Evolutionary conservation across 1,140 invertebrate genomes (phyloP), one percentile per base, ranked within the genome.

Genomic region (Eupeodes corollae): DNA sequence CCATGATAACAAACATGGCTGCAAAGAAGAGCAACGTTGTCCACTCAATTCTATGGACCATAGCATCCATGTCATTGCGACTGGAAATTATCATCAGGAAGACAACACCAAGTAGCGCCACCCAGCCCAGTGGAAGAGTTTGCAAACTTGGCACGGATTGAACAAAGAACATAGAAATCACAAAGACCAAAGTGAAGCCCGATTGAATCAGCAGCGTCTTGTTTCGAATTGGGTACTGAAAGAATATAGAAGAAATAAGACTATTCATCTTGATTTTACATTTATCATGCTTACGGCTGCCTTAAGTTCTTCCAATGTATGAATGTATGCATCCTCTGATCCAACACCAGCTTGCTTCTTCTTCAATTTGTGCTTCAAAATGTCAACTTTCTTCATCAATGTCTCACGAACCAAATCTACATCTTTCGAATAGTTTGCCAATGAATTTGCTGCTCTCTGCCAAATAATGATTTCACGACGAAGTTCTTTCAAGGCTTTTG

Each of bases 1-100:
- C 84, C 84, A 89, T 88, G 30, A 88, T 73, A n/a, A 87, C 78
- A 52, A 89, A 88, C 14, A 89, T 70, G 5, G 83, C 78, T 2
- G 83, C 82, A 55, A 89, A 88, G 61, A 88, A 89, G 31, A 88
- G 67, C 2, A 89, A 63, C 0, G 86, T 88, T 1, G 79, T 79
- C 86, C 86, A 88, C 67, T 89, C 86, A 1, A 89, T 80, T 52
- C 82, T 73, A 13, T 79, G 74, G 50, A 88, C 72, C 32, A 88
- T 67, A 33, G 76, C 76, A 53, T 88, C 85, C 33, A 88, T 64
- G 53, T 88, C 81, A 34, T 79, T 72, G 6, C 71, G 72, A 51
- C 64, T 56, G 1, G 83, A 75, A 16, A 88, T 56, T 13, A 88
- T 74, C 2, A 89, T 58, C 16, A 83, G 58, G 2, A 83, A 59